These are phyloP conservation scores for Benthosema pterotum DNA, from an alignment of 2,797 vertebrate genomes.

Conservation along the genomic window DNA sequence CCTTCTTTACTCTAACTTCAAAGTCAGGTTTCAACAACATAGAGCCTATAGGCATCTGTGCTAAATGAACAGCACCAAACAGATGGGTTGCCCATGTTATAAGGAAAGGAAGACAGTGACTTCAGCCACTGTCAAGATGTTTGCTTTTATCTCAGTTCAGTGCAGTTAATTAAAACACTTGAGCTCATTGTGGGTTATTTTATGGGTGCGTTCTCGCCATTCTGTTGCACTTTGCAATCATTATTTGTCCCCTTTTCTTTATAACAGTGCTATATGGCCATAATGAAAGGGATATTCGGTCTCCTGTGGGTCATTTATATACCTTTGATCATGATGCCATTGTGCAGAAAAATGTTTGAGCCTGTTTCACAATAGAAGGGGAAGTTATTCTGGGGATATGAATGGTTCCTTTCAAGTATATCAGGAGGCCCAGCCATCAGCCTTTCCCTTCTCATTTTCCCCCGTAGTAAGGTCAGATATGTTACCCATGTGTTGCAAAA, in stretches of 20 bases:
- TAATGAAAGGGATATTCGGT: neutral
- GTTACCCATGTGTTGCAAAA: constrained; percentile 8
- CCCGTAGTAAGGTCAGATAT: neutral
- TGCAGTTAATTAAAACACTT: constrained; percentile 6
- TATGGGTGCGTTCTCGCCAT: neutral
- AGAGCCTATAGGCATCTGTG: neutral
- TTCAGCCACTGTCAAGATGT: neutral
- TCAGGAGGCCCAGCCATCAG: constrained; percentile 23
- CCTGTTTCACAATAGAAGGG: constrained; percentile 50
- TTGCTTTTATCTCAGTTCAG: neutral
- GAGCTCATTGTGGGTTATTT: neutral
- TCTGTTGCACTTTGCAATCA: neutral
- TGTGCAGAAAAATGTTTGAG: constrained; percentile 45
- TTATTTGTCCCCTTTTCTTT: neutral
- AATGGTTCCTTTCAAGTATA: constrained; percentile 39
- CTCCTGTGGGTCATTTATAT: neutral
- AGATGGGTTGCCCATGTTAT: constrained; percentile 7
- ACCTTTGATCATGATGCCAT: constrained; percentile 40
- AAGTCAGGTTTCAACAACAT: constrained; percentile 23
- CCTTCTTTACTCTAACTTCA: neutral
- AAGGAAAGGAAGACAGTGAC: neutral
- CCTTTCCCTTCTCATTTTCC: neutral
- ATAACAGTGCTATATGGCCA: neutral
- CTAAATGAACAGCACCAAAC: neutral
- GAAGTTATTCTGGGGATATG: constrained; percentile 29